phyloP scores from a whole-genome alignment of 2,113 vertebrate genomes.

The Mirounga angustirostris region DNA sequence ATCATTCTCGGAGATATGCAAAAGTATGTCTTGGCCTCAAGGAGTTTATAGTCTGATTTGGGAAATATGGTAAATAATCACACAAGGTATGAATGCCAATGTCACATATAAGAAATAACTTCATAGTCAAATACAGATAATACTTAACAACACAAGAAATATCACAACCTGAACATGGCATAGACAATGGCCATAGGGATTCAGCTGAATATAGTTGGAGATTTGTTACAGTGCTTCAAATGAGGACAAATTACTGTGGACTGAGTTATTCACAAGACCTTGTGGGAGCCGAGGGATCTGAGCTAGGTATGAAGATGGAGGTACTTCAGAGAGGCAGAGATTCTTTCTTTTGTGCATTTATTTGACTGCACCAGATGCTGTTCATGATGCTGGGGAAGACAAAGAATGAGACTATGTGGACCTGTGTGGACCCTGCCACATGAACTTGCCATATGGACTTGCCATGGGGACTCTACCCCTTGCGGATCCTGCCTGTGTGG shows the following conservation, averaged over 20 bases:
- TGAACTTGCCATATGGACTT: neutral
- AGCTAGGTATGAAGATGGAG: neutral
- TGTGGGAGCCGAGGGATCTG: neutral
- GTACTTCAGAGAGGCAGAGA: neutral
- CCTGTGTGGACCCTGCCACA: too few relatives aligned
- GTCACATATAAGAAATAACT: neutral
- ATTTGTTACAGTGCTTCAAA: neutral
- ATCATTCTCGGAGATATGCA: neutral
- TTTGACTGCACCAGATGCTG: neutral
- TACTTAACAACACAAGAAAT: neutral
- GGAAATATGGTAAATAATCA: neutral
- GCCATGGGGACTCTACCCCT: neutral
- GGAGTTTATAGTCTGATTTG: neutral
- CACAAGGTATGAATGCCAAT: neutral
- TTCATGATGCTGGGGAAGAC: neutral
- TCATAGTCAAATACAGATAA: neutral
- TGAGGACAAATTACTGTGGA: neutral
- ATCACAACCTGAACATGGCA: neutral
- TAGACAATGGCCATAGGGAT: neutral
- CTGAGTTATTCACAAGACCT: neutral
- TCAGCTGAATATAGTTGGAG: neutral
- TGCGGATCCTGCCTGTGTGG: neutral
- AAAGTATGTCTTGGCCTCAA: neutral
- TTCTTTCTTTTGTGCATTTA: neutral
- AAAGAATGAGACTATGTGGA: neutral